Base-by-base conservation (phyloP, 2,888 invertebrate genomes). In the Chrysolina americana region DNA sequence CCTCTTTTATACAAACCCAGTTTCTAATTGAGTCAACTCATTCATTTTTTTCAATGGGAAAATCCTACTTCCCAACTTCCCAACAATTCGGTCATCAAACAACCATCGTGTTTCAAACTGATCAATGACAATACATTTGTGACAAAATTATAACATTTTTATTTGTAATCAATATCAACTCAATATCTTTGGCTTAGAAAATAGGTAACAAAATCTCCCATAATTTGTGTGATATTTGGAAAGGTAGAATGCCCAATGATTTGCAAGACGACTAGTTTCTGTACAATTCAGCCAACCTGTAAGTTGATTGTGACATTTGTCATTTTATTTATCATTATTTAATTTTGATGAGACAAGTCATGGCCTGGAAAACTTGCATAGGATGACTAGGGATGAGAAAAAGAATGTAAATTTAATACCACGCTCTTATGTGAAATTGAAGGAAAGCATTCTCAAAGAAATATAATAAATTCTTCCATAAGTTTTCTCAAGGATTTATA, bases 121-220 rank as follows among this genome's bases (percentile, higher is more conserved):
- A 23, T 23, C 4, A 13, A 53, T 13, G 15, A 23, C 6, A 53
- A 53, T 48, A 53, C 0, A 2, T 53, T 53, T 10, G 21, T 53
- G 13, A 53, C 53, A 50, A 15, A 44, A 44, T 15, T 44, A 44
- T 5, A 50, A 50, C 17, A 53, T 21, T 21, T 53, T 53, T 53
- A 21, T 53, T 53, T 13, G 11, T 53, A 19, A 53, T 13, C 11
- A 44, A 15, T 21, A 53, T 53, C 23, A 53, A 53, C 53, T 53
- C 53, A 53, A 53, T 21, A 53, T 53, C 53, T 53, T 53, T 53
- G 53, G 53, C 23, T 21, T 21, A 11, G 21, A 53, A 53, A 53
- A 53, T 23, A 53, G 53, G 53, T 21, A 53, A 53, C 53, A 13
- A 53, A 53, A 53, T 53, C 19, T 53, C 23, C 23, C 19, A 53